Percentiles rank a stretch among this genome's conserved stretches.
These are phyloP conservation scores for Thrips palmi DNA, from an alignment of 1,140 invertebrate genomes.

Conservation along the genomic window DNA sequence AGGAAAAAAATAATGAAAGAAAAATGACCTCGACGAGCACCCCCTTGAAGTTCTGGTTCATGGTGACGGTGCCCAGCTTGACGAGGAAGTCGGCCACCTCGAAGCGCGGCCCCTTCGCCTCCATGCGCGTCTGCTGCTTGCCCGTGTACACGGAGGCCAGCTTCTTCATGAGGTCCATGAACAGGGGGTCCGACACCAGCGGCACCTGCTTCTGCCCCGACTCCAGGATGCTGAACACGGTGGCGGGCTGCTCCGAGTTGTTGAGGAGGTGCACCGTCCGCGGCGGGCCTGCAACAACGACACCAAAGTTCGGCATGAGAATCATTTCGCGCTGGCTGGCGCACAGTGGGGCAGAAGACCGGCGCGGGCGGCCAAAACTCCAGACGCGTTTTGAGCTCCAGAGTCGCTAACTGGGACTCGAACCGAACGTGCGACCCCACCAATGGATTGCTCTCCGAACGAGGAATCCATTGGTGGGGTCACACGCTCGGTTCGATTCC, in stretches of 20 bases:
- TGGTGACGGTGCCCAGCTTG: constrained; percentile 81
- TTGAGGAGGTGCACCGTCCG: constrained; percentile 79
- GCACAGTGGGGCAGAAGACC: no score
- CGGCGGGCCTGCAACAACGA: constrained; percentile 28
- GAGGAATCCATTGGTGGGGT: no score
- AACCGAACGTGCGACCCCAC: no score
- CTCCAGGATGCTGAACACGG: constrained; percentile 83
- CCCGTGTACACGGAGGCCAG: constrained; percentile 70
- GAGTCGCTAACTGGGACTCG: no score
- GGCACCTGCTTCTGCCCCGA: constrained; percentile 67
- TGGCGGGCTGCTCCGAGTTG: constrained; percentile 87
- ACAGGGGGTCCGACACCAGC: constrained; percentile 73
- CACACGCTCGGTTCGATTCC: no score
- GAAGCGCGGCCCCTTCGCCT: constrained; percentile 82
- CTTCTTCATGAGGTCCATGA: constrained; percentile 81
- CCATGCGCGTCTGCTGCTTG: constrained; percentile 61
- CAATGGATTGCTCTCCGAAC: no score
- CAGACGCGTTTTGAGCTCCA: no score
- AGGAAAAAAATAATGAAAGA: constrained; percentile 1
- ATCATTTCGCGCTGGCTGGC: no score
- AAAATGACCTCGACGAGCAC: constrained; percentile 68
- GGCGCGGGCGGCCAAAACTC: no score
- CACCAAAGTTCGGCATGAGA: no score
- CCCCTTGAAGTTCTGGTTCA: constrained; percentile 86
- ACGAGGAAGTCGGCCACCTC: constrained; percentile 87